Conservation (phyloP, 2,888 invertebrate genomes). For the Dryocosmus kuriphilus region DNA sequence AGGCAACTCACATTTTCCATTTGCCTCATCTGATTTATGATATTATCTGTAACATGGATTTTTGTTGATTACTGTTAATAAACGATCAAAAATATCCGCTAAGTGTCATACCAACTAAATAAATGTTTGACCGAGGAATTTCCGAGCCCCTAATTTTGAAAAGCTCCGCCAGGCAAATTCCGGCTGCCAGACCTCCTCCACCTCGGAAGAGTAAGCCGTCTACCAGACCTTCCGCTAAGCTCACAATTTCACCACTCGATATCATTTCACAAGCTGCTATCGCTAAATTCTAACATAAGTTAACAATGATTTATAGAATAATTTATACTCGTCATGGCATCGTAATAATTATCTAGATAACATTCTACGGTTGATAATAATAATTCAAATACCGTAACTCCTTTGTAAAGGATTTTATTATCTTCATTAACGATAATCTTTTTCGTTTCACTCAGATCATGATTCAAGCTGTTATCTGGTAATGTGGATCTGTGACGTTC, state of each 20-base stretch:
- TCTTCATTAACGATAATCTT: conserved; percentile 65
- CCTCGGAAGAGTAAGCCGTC: conserved; percentile 68
- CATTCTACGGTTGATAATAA: no score
- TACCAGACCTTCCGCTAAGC: conserved; percentile 69
- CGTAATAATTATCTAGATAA: no score
- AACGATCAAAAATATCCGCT: background rate
- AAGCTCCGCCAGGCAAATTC: conserved; percentile 67
- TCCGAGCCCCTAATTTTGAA: conserved; percentile 69
- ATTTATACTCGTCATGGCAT: no score
- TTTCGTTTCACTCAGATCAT: conserved; percentile 68
- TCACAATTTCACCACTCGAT: conserved; percentile 67
- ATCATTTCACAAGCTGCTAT: conserved; percentile 66
- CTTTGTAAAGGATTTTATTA: conserved; percentile 63
- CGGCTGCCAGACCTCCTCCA: conserved; percentile 68
- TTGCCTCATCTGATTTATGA: conserved; percentile 69
- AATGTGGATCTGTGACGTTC: conserved; percentile 67
- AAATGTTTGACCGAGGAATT: conserved; percentile 68
- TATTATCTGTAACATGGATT: conserved; percentile 61
- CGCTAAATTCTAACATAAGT: conserved; percentile 64
- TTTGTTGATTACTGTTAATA: background rate
- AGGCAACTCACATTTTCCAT: conserved; percentile 71
- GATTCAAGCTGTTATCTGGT: conserved; percentile 66
- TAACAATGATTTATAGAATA: background rate
- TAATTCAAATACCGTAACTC: conserved; percentile 60
- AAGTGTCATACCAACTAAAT: conserved; percentile 64